Conservation (phyloP, 1,140 invertebrate species). For the Ericerus pela region DNA sequence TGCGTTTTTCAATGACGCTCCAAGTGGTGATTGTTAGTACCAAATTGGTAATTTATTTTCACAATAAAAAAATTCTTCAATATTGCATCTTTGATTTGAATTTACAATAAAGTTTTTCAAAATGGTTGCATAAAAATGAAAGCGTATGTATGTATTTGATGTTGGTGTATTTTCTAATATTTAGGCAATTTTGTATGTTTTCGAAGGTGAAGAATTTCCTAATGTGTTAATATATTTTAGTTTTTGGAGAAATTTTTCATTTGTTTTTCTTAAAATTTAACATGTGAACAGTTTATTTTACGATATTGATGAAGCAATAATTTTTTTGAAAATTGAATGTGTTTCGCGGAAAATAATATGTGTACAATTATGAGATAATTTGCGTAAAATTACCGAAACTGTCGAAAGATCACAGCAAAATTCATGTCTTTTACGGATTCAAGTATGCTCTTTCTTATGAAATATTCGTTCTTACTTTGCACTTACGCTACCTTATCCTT, state of each 20-base stretch:
- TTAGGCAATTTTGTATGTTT: neutral
- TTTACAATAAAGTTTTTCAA: neutral
- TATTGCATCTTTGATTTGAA: no score
- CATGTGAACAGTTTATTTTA: neutral
- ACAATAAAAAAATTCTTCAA: no score
- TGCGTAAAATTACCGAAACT: neutral
- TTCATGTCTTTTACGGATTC: conserved; percentile 7
- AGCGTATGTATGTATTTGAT: conserved; percentile 5
- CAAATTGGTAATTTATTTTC: no score
- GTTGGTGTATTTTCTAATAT: conserved; percentile 1
- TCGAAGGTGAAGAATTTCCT: neutral
- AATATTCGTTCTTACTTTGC: neutral
- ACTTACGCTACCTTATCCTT: neutral
- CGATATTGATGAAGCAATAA: neutral
- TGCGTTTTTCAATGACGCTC: no score
- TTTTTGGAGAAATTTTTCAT: neutral
- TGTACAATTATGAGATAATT: neutral
- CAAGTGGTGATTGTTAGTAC: no score
- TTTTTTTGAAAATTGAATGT: neutral
- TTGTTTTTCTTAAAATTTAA: neutral
- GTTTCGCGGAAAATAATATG: conserved; percentile 4
- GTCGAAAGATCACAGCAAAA: neutral
- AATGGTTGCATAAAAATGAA: conserved; percentile 3
- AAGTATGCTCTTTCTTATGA: neutral
- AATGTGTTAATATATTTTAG: neutral